phyloP scores from a whole-genome alignment of 2,888 invertebrate species.

The Clunio marinus region DNA sequence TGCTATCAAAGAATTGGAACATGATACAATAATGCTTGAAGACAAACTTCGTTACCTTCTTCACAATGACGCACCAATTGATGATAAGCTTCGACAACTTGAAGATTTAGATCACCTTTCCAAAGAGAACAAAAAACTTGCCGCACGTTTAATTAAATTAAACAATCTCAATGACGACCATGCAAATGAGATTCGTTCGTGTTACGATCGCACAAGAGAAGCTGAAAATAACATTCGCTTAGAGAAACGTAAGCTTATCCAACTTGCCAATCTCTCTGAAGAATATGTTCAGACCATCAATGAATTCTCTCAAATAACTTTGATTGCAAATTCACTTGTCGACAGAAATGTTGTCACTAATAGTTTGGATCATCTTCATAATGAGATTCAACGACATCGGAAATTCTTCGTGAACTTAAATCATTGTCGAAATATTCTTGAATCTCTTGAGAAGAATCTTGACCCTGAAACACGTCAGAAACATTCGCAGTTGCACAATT shows the following conservation, averaged over 20 bases:
- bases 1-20: constrained; percentile 5
- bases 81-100: constrained; percentile 63
- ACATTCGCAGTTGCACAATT: constrained; percentile 69
- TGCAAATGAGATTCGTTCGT: constrained; percentile 62
- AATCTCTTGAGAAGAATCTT: constrained; percentile 78
- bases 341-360: constrained; percentile 72
- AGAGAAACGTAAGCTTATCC: constrained; percentile 72
- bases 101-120: constrained; percentile 68
- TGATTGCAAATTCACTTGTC: constrained; percentile 75
- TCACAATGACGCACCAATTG: constrained; percentile 62
- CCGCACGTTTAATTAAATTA: constrained; percentile 58
- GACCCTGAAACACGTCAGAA: constrained; percentile 73
- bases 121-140: constrained; percentile 58
- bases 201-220: constrained; percentile 64
- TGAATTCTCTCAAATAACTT: constrained; percentile 80
- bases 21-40: constrained; percentile 44
- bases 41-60: constrained; percentile 56
- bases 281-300: constrained; percentile 85
- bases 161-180: constrained; percentile 54
- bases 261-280: constrained; percentile 70
- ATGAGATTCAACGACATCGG: constrained; percentile 83
- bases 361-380: constrained; percentile 74
- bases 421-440: constrained; percentile 79
- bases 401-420: constrained; percentile 85
- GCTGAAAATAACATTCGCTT: constrained; percentile 65